These are phyloP conservation scores for Oppia nitens DNA, from an alignment of 1,140 invertebrate genomes.

Conservation along the genomic window DNA sequence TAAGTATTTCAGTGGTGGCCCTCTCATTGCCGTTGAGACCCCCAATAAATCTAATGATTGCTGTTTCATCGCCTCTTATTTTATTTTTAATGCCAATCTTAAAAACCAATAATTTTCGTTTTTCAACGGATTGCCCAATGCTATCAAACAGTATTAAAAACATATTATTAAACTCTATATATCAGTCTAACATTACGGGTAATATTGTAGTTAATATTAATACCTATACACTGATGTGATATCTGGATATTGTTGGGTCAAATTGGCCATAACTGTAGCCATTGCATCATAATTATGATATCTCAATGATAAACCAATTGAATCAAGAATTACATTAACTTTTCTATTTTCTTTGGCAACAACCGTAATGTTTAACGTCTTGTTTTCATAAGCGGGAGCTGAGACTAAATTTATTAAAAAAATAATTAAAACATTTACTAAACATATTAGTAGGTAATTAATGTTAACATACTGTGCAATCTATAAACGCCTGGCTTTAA, in stretches of 20 bases:
- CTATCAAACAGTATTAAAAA: slow-evolving; percentile 48
- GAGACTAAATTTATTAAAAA: slow-evolving; percentile 5
- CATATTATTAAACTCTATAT: no score
- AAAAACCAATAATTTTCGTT: slow-evolving; percentile 53
- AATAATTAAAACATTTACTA: not conserved
- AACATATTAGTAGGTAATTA: not conserved
- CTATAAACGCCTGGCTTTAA: not conserved
- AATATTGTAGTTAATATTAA: no score
- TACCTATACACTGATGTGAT: slow-evolving; percentile 18
- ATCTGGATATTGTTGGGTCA: slow-evolving; percentile 5
- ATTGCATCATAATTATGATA: slow-evolving; percentile 15
- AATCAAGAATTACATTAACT: slow-evolving; percentile 18
- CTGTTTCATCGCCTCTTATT: slow-evolving; percentile 41
- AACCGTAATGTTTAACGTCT: slow-evolving; percentile 4
- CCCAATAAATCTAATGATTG: slow-evolving; percentile 87
- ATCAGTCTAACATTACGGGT: no score
- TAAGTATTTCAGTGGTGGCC: slow-evolving; percentile 64
- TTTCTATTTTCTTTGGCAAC: not conserved
- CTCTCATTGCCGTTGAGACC: slow-evolving; percentile 98
- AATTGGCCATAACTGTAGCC: slow-evolving; percentile 4
- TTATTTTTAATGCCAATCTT: slow-evolving; percentile 51
- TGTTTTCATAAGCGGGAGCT: slow-evolving; percentile 14
- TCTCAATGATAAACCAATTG: not conserved
- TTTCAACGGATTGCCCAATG: slow-evolving; percentile 59
- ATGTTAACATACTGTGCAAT: not conserved